Evolutionary conservation across 1,140 invertebrate species (phyloP).

Genomic region (Drosophila kohkoa): DNA sequence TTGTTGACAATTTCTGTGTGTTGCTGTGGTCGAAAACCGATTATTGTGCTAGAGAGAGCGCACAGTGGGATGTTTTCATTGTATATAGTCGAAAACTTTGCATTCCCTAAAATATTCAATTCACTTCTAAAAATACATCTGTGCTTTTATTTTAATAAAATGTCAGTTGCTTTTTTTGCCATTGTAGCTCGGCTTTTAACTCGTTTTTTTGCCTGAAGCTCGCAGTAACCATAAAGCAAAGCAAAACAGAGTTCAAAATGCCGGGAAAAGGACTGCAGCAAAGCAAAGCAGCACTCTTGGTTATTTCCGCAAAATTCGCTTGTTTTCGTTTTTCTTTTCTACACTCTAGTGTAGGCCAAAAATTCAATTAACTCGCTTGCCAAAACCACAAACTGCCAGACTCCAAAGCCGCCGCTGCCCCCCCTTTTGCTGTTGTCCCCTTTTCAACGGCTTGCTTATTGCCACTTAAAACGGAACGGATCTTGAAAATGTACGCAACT

Average conservation of each 20-base stretch:
- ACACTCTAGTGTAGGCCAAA: conserved; percentile 43
- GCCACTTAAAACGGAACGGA: neutral
- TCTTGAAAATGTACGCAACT: conserved; percentile 9
- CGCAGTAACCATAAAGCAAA: conserved; percentile 51
- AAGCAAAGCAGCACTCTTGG: neutral
- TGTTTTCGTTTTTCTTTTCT: conserved; percentile 21
- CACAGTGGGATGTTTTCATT: neutral
- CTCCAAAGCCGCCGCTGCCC: no score
- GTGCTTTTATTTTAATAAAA: no score
- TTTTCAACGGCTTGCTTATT: neutral
- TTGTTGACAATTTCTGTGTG: conserved; percentile 23
- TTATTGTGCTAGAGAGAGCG: neutral
- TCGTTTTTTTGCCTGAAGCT: neutral
- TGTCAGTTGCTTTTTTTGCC: neutral
- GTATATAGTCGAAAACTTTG: neutral
- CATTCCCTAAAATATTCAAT: neutral
- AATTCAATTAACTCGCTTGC: conserved; percentile 74
- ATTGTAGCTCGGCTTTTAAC: conserved; percentile 1
- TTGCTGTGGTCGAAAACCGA: neutral
- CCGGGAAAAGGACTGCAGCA: neutral
- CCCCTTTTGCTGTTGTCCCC: neutral
- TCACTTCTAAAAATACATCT: neutral
- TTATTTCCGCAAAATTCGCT: conserved; percentile 16
- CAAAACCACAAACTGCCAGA: conserved; percentile 59
- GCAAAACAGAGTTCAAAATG: conserved; percentile 26